These are phyloP conservation scores for Argyresthia albistria DNA, from an alignment of 2,888 invertebrate genomes.

Conservation along the genomic window DNA sequence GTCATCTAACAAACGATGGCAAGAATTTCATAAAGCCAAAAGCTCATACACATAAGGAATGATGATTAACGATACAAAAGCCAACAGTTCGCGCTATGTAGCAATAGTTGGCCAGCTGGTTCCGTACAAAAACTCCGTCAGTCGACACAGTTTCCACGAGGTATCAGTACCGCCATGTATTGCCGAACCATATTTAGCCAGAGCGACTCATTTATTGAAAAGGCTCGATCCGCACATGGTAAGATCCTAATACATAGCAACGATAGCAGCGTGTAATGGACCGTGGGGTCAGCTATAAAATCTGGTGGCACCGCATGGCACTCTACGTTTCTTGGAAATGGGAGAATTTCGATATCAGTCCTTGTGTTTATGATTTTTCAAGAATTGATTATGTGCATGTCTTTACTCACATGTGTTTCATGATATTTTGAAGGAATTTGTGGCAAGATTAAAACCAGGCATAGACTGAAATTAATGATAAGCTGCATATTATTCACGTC, in stretches of 20 bases:
- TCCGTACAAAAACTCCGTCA: constrained; percentile 26
- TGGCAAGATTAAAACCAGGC: no score
- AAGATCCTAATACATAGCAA: background rate
- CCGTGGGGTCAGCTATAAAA: background rate
- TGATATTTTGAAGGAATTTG: no score
- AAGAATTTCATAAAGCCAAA: background rate
- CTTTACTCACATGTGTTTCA: no score
- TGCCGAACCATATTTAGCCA: constrained; percentile 36
- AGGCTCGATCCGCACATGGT: background rate
- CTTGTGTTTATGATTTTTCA: no score
- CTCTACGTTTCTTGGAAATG: no score
- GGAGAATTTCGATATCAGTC: no score
- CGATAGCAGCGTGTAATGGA: background rate
- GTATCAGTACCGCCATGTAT: constrained; percentile 10
- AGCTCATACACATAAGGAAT: background rate
- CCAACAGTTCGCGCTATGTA: constrained; percentile 14
- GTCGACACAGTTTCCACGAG: constrained; percentile 51
- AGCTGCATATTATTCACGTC: no score
- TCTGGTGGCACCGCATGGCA: background rate
- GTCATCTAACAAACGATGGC: no score
- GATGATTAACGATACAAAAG: background rate
- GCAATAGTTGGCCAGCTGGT: constrained; percentile 13
- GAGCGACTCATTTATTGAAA: constrained; percentile 19
- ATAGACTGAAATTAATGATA: no score
- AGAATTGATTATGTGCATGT: no score